A percentile compares a stretch with the other conserved stretches of the same genome.
These are phyloP conservation scores for Chionis minor DNA, from an alignment of 2,113 vertebrate genomes.

Conservation along the genomic window DNA sequence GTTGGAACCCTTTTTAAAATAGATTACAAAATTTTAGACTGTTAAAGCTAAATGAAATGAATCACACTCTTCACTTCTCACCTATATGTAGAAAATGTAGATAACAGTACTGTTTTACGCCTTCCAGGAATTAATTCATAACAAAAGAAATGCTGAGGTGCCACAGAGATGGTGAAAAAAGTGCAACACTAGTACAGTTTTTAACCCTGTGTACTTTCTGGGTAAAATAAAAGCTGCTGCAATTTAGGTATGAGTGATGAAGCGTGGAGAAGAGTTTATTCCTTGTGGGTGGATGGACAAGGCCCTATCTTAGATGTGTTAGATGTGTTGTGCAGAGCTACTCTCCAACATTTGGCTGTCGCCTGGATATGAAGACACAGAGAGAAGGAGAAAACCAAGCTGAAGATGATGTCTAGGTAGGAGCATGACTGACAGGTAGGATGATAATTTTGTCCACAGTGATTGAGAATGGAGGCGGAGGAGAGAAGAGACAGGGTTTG, in stretches of 20 bases:
- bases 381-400: not conserved
- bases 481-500: not conserved
- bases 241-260: accelerated
- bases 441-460: not conserved
- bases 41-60: not conserved
- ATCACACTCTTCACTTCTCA: not conserved
- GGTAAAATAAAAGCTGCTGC: not conserved
- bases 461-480: not conserved
- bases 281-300: not conserved
- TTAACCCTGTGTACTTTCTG: not conserved
- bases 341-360: not conserved
- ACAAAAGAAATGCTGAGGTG: not conserved
- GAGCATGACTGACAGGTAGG: not conserved
- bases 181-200: not conserved
- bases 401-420: not conserved
- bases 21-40: not conserved
- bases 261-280: not conserved
- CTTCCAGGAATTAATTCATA: not conserved
- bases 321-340: not conserved
- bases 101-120: not conserved
- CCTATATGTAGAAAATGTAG: not conserved
- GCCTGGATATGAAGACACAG: not conserved
- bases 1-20: not conserved
- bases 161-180: not conserved
- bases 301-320: not conserved